phyloP scores from a whole-genome alignment of 2,888 invertebrate species.

The Nysson spinosus region DNA sequence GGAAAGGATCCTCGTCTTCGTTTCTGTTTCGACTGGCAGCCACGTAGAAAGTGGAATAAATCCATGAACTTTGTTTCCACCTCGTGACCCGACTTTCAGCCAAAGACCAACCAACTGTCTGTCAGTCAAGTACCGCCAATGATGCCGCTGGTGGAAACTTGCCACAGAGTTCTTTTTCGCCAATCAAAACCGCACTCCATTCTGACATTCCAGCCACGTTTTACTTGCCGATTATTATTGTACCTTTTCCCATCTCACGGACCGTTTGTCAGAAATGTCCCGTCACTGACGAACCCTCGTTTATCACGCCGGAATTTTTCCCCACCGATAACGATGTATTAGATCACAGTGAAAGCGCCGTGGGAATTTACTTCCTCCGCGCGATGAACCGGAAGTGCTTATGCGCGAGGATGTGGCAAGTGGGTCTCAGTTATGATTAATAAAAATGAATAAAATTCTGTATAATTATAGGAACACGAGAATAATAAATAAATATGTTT shows the following conservation, averaged over 20 bases:
- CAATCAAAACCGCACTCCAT: slow-evolving; percentile 11
- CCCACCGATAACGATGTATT: slow-evolving; percentile 40
- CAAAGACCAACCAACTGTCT: slow-evolving; percentile 17
- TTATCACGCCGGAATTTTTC: slow-evolving; percentile 15
- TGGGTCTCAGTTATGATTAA: too few relatives aligned
- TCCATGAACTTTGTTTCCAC: slow-evolving; percentile 33
- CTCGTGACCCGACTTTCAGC: slow-evolving; percentile 36
- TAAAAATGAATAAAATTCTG: too few relatives aligned
- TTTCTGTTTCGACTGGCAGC: slow-evolving; percentile 12
- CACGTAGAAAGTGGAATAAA: slow-evolving; percentile 54
- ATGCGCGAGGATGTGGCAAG: too few relatives aligned
- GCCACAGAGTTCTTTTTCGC: slow-evolving; percentile 1
- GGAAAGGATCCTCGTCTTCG: slow-evolving; percentile 21
- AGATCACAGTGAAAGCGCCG: slow-evolving; percentile 41
- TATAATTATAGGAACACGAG: too few relatives aligned
- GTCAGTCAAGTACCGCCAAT: slow-evolving; percentile 17
- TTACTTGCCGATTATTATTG: slow-evolving; percentile 8
- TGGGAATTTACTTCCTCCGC: slow-evolving; percentile 40
- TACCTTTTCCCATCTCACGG: slow-evolving; percentile 32
- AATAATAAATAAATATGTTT: too few relatives aligned
- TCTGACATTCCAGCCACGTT: slow-evolving; percentile 7
- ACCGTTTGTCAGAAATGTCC: slow-evolving; percentile 14
- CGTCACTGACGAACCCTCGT: slow-evolving; percentile 24
- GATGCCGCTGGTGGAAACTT: background rate
- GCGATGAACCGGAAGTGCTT: slow-evolving; percentile 18